Percentiles rank a stretch among this genome's conserved stretches.
phyloP scores from a whole-genome alignment of 2,888 invertebrate species.

The Chloromyia formosa region DNA sequence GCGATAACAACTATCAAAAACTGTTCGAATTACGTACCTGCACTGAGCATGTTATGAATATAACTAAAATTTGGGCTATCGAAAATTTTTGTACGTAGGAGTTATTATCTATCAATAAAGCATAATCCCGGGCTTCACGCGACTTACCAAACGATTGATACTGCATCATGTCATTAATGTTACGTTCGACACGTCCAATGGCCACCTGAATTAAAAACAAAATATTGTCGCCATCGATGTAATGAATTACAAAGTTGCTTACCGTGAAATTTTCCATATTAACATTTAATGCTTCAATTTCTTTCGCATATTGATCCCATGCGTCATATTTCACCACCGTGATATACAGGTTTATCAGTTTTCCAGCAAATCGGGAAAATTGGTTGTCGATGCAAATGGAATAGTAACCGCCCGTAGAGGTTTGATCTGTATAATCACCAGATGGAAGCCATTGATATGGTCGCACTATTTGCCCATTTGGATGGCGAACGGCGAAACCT shows the following conservation, averaged over 20 bases:
- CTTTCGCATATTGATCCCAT: constrained; percentile 92
- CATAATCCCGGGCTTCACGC: constrained; percentile 83
- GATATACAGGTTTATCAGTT: constrained; percentile 88
- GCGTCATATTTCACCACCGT: constrained; percentile 92
- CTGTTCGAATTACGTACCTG: too few relatives aligned
- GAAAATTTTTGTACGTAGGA: constrained; percentile 91
- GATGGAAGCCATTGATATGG: constrained; percentile 92
- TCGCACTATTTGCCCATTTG: constrained; percentile 83
- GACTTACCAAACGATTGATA: constrained; percentile 84
- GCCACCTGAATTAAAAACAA: constrained; percentile 66
- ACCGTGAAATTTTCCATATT: constrained; percentile 93
- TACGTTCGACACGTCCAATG: constrained; percentile 80
- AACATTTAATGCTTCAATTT: constrained; percentile 85
- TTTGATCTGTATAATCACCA: constrained; percentile 87
- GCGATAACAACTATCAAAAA: neutral
- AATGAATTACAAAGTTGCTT: constrained; percentile 53
- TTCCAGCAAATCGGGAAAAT: constrained; percentile 89
- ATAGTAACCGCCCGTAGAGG: constrained; percentile 85
- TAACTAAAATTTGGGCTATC: constrained; percentile 83
- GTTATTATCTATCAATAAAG: constrained; percentile 82
- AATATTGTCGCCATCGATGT: neutral
- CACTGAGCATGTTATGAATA: constrained; percentile 78
- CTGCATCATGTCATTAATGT: constrained; percentile 85
- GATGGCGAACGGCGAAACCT: constrained; percentile 89
- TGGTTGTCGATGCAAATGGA: constrained; percentile 93